Conservation (phyloP, 2,888 invertebrate species). For the Allacma fusca region DNA sequence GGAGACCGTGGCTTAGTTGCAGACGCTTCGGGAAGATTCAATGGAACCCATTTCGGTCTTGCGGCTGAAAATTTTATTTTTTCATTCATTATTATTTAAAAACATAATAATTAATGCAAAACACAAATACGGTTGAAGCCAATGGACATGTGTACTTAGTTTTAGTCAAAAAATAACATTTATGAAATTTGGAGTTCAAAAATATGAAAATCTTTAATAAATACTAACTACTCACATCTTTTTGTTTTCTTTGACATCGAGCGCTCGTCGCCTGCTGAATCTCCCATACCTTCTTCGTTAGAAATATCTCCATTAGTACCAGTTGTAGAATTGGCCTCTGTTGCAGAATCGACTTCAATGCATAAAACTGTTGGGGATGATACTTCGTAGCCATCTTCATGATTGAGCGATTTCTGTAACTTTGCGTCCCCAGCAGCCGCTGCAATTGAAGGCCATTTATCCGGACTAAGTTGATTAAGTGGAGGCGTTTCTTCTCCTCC, state of each 20-base stretch:
- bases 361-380: neutral
- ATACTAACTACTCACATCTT: conserved; percentile 28
- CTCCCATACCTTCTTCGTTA: conserved; percentile 3
- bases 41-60: conserved; percentile 89
- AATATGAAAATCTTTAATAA: no score
- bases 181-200: no score
- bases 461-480: conserved; percentile 29
- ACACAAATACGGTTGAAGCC: no score
- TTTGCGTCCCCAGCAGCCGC: conserved; percentile 3
- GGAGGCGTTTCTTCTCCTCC: conserved; percentile 51
- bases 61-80: conserved; percentile 62
- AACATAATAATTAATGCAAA: no score
- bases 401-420: neutral
- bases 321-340: neutral
- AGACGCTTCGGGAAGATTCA: conserved; percentile 74
- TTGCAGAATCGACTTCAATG: neutral
- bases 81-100: no score
- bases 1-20: conserved; percentile 42
- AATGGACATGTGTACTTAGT: no score
- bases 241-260: conserved; percentile 7
- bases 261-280: neutral
- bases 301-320: conserved; percentile 27
- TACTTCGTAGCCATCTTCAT: neutral
- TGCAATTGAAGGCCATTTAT: conserved; percentile 52
- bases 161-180: no score